Percentiles rank a stretch among this genome's conserved stretches.
phyloP scores from a whole-genome alignment of 2,797 vertebrate species.

The Uromys caudimaculatus region DNA sequence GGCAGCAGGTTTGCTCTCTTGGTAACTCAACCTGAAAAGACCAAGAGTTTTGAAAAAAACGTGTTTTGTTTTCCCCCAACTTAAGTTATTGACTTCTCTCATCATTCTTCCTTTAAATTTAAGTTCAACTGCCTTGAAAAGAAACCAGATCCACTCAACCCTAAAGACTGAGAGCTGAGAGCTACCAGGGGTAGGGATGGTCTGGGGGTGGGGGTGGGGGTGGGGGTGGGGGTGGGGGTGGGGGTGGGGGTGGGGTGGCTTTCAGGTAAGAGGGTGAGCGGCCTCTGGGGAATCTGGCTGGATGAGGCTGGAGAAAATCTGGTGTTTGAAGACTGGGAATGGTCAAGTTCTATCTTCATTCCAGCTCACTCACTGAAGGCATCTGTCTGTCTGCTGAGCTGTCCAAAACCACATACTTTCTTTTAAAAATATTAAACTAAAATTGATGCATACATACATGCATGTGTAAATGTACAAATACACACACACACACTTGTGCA shows the following conservation, averaged over 20 bases:
- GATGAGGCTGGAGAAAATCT: slow-evolving; percentile 14
- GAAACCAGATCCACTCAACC: not conserved
- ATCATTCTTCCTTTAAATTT: not conserved
- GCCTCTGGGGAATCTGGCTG: not conserved
- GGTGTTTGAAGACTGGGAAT: not conserved
- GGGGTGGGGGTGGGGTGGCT: not conserved
- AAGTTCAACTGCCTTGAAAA: slow-evolving; percentile 27
- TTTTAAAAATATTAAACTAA: not conserved
- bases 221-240: not conserved
- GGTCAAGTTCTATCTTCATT: not conserved
- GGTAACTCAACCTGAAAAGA: slow-evolving; percentile 52
- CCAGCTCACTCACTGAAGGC: not conserved
- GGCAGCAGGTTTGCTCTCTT: slow-evolving; percentile 45
- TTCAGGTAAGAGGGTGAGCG: not conserved
- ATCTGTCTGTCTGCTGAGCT: not conserved
- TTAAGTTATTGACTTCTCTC: not conserved
- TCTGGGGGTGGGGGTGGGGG: not conserved
- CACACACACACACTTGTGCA: not conserved
- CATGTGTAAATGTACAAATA: not conserved
- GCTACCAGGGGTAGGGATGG: not conserved
- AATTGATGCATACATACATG: not conserved
- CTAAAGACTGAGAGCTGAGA: not conserved
- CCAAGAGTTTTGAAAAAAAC: not conserved
- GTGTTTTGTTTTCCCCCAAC: not conserved
- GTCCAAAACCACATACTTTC: not conserved